Conservation (phyloP, 2,888 invertebrate species). For the Himalopsyche japonica region DNA sequence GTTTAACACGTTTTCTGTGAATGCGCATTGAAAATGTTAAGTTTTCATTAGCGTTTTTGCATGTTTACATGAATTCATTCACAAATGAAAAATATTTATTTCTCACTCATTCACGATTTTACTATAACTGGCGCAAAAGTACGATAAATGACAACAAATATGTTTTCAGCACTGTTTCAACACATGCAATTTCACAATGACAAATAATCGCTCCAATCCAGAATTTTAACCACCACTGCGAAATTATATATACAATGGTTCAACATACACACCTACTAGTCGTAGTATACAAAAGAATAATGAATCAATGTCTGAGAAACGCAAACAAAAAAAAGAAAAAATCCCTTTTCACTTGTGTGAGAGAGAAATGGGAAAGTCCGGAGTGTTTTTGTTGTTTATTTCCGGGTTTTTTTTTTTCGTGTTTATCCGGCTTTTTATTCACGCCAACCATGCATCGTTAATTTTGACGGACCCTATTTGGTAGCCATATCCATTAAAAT, state of each 20-base stretch:
- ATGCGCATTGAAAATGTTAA: too few relatives aligned
- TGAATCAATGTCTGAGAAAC: background rate
- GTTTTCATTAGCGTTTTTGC: too few relatives aligned
- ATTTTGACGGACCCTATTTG: background rate
- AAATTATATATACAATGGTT: background rate
- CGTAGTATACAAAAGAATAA: background rate
- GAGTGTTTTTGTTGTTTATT: background rate
- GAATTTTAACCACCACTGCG: background rate
- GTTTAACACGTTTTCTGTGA: too few relatives aligned
- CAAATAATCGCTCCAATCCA: background rate
- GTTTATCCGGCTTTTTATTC: background rate
- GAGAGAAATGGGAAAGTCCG: background rate
- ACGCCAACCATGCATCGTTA: background rate
- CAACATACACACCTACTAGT: background rate
- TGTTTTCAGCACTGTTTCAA: too few relatives aligned
- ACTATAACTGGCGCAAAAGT: too few relatives aligned
- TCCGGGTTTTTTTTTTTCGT: background rate
- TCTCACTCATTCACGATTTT: too few relatives aligned
- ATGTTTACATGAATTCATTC: too few relatives aligned
- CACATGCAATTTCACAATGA: background rate
- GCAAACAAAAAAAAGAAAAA: background rate
- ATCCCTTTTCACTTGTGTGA: background rate
- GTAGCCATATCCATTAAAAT: background rate
- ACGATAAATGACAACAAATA: too few relatives aligned
- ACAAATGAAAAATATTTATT: too few relatives aligned